A percentile compares a stretch with the other conserved stretches of the same genome.
These are phyloP conservation scores for Psittacus erithacus DNA, from an alignment of 2,113 vertebrate genomes.

Conservation along the genomic window DNA sequence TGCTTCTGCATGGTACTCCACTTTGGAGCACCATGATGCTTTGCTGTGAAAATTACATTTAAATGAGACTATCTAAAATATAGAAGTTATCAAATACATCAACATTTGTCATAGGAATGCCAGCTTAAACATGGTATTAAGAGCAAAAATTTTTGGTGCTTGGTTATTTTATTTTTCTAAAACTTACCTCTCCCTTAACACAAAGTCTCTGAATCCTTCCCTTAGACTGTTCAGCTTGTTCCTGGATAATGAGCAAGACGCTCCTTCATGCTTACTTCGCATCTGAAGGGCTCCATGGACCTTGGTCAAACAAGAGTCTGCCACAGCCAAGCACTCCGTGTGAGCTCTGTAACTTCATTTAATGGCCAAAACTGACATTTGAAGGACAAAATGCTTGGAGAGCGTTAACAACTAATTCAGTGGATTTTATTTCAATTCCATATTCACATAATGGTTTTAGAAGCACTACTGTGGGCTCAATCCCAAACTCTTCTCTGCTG, in stretches of 20 bases:
- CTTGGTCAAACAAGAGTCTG: not conserved
- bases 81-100: not conserved
- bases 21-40: not conserved
- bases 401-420: not conserved
- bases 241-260: not conserved
- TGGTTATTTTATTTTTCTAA: not conserved
- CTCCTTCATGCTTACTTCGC: not conserved
- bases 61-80: not conserved
- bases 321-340: too few species aligned
- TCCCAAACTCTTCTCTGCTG: not conserved
- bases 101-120: not conserved
- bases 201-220: not conserved
- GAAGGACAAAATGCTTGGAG: not conserved
- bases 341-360: rapidly evolving
- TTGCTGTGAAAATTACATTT: not conserved
- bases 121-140: not conserved
- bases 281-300: not conserved
- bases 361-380: not conserved
- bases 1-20: not conserved
- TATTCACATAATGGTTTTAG: rapidly evolving
- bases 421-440: not conserved
- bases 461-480: not conserved
- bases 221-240: not conserved
- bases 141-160: not conserved
- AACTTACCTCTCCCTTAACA: not conserved